Conservation (phyloP, 2,113 vertebrate genomes). For the Corythaeola cristata region DNA sequence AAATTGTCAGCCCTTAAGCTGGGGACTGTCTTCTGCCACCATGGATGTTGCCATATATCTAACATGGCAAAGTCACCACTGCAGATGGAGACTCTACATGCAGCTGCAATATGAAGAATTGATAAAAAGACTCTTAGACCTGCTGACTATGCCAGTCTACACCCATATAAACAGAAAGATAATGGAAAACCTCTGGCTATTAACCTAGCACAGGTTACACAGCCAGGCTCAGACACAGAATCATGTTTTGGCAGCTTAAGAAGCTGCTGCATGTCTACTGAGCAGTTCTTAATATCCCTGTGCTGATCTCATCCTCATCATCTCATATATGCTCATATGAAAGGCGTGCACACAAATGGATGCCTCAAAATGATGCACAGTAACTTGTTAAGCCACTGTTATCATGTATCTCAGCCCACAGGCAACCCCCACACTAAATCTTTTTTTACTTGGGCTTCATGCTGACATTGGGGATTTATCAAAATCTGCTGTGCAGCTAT, state of each 20-base stretch:
- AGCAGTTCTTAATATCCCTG: not conserved
- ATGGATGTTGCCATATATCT: not conserved
- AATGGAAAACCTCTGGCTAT: not conserved
- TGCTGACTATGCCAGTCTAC: not conserved
- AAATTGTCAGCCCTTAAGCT: not conserved
- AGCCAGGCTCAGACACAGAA: not conserved
- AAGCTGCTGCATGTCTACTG: not conserved
- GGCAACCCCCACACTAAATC: not conserved
- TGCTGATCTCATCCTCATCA: not conserved
- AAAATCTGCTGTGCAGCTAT: not conserved
- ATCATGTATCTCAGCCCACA: not conserved
- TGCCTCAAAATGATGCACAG: not conserved
- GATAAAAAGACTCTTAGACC: not conserved
- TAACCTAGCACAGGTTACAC: not conserved
- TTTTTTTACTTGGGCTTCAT: not conserved
- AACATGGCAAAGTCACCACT: not conserved
- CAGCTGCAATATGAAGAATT: not conserved
- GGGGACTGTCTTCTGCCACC: not conserved
- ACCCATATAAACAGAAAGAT: not conserved
- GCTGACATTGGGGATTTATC: conserved; percentile 2
- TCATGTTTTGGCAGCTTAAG: not conserved
- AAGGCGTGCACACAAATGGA: not conserved
- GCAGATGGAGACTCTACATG: not conserved
- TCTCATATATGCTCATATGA: not conserved
- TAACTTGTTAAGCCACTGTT: not conserved